These are phyloP conservation scores for Crambe crambe DNA, from an alignment of 37 sponge, comb jelly and placozoan species.

Conservation along the genomic window DNA sequence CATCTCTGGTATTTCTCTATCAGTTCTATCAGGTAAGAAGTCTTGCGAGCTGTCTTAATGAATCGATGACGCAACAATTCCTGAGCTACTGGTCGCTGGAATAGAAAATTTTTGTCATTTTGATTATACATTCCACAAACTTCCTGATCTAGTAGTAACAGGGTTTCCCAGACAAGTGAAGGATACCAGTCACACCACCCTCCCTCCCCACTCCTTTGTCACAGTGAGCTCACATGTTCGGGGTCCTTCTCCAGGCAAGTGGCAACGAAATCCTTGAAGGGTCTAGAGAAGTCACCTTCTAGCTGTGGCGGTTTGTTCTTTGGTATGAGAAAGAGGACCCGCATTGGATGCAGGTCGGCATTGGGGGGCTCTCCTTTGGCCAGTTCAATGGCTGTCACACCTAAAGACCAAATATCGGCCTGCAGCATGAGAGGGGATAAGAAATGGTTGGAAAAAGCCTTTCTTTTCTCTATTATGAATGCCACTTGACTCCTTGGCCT, in stretches of 20 bases:
- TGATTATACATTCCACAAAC: too few relatives aligned
- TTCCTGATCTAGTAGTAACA: too few relatives aligned
- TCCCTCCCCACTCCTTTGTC: too few relatives aligned
- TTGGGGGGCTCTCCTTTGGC: constrained; percentile 95
- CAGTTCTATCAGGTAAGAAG: constrained; percentile 80
- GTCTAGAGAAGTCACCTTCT: constrained; percentile 82
- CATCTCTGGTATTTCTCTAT: constrained; percentile 80
- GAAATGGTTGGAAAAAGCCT: too few relatives aligned
- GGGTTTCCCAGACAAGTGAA: too few relatives aligned
- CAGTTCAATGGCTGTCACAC: constrained; percentile 97
- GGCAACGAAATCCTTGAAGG: constrained; percentile 97
- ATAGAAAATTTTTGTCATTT: neutral
- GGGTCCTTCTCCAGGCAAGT: constrained; percentile 96
- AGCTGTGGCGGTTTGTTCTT: constrained; percentile 95
- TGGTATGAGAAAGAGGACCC: constrained; percentile 97
- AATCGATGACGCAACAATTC: constrained; percentile 91
- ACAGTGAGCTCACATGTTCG: constrained; percentile 87
- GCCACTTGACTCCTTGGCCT: too few relatives aligned
- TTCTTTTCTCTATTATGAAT: too few relatives aligned
- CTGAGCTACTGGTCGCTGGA: constrained; percentile 84
- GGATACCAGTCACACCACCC: too few relatives aligned
- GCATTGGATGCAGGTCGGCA: constrained; percentile 97
- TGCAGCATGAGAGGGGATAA: constrained; percentile 2
- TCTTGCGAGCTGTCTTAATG: constrained; percentile 76
- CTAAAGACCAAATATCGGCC: constrained; percentile 99